Evolutionary conservation across 1,140 invertebrate species (phyloP).

Genomic region (Pseudomyrmex pallidus): DNA sequence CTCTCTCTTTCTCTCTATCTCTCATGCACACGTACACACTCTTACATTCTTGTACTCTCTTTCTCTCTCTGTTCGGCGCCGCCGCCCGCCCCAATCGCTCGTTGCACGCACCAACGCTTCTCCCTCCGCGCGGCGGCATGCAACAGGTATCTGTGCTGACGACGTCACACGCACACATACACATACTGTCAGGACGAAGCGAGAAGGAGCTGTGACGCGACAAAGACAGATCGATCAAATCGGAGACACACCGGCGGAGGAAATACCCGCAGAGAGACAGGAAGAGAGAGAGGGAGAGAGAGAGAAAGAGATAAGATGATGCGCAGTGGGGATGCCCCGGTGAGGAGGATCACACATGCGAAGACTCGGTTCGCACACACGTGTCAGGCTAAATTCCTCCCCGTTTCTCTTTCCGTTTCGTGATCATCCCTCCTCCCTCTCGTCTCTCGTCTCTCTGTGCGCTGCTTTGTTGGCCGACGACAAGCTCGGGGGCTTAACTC

Average conservation of each 20-base stretch:
- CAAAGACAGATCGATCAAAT: slow-evolving; percentile 30
- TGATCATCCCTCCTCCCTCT: background rate
- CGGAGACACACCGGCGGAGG: slow-evolving; percentile 36
- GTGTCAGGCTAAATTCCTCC: slow-evolving; percentile 14
- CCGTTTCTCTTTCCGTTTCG: slow-evolving; percentile 37
- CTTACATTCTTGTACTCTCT: slow-evolving; percentile 22
- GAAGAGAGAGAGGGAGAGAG: slow-evolving; percentile 16
- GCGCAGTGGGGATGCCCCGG: slow-evolving; percentile 4
- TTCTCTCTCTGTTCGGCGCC: background rate
- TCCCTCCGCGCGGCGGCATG: slow-evolving; percentile 64
- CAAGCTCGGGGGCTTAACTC: slow-evolving; percentile 35
- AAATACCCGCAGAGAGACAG: slow-evolving; percentile 23
- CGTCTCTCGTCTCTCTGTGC: background rate
- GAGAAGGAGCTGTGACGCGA: slow-evolving; percentile 44
- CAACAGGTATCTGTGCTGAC: slow-evolving; percentile 78
- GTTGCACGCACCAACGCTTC: slow-evolving; percentile 58
- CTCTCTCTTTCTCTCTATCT: too few relatives aligned
- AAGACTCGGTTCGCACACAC: slow-evolving; percentile 59
- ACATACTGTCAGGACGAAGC: slow-evolving; percentile 47
- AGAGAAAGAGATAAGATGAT: background rate
- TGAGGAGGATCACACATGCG: slow-evolving; percentile 60
- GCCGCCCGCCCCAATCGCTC: slow-evolving; percentile 28
- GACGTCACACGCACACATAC: slow-evolving; percentile 70
- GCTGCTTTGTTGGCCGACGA: slow-evolving; percentile 47
- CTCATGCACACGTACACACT: slow-evolving; percentile 64